Evolutionary conservation across 2,113 vertebrate species (phyloP), one percentile per base, ranked within the genome.

Genomic region (Sander lucioperca): DNA sequence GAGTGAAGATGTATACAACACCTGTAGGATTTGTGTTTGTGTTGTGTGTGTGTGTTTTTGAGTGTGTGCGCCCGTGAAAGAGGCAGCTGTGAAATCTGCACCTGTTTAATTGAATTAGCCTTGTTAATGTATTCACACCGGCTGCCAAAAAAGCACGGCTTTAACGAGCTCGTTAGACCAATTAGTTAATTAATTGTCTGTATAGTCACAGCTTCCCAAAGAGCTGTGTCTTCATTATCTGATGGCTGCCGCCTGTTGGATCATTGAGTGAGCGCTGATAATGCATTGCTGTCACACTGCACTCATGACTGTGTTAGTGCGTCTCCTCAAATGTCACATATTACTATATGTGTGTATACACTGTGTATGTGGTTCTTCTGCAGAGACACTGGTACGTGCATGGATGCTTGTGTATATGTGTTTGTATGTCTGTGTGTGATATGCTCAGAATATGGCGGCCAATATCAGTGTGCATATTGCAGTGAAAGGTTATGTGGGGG

Each of bases 121-220:
- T 39, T 8, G 88, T 92, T 95, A 96, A 96, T 96, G 93, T 95
- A 96, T 96, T 96, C 93, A 93, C 86, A 89, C 92, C 74, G 54
- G 88, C 93, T 95, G 94, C 95, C 95, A 96, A 95, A 95, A 93
- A 93, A 91, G 87, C 86, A 64, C 75, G 87, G 89, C 92, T 90
- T 95, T 94, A 95, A 95, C 90, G 92, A 95, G 94, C 93, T 96
- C 91, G 93, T 96, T 96, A 95, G 93, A 94, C 77, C 94, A 95
- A 96, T 96, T 95, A 95, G 94, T 94, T 96, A 95, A 96, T 96
- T 94, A 96, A 96, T 96, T 95, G 94, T 93, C 93, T 95, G 94
- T 92, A 93, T 67, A 91, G 93, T 93, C 59, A 88, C 77, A 16
- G 90, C 87, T 93, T 91, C 90, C 86, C 89, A 83, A 90, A 94